Percentiles rank a stretch among this genome's conserved stretches.
Evolutionary conservation across 2,888 invertebrate genomes (phyloP).

Genomic region (Idaea dimidiata): DNA sequence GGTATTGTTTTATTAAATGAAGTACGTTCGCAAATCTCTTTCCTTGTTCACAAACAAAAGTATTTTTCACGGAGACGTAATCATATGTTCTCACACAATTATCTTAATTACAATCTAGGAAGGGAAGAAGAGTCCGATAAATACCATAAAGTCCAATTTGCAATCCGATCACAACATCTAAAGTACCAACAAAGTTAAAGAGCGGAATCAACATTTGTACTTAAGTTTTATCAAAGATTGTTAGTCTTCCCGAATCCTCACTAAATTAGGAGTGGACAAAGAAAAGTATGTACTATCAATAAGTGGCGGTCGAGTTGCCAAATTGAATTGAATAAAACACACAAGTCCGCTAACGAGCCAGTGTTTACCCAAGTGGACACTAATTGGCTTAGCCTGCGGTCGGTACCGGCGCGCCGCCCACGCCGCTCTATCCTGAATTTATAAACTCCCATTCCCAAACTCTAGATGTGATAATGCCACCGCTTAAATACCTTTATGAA

Average conservation of each 20-base stretch:
- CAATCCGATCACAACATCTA: conserved; percentile 25
- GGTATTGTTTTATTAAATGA: neutral
- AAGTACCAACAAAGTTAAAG: conserved; percentile 25
- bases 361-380: conserved; percentile 80
- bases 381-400: conserved; percentile 80
- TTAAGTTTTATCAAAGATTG: conserved; percentile 19
- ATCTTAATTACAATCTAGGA: conserved; percentile 17
- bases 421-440: conserved; percentile 32
- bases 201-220: conserved; percentile 21
- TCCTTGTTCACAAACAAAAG: neutral
- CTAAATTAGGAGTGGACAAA: conserved; percentile 59
- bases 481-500: neutral
- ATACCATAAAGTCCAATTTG: conserved; percentile 24
- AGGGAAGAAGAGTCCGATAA: conserved; percentile 2
- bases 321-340: conserved; percentile 80
- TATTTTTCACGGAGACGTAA: neutral
- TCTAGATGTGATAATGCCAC: conserved; percentile 16
- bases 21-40: neutral
- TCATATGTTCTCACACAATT: conserved; percentile 13
- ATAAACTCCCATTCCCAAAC: neutral
- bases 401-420: conserved; percentile 46
- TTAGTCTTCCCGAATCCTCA: conserved; percentile 34
- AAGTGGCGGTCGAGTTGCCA: conserved; percentile 71
- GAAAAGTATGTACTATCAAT: conserved; percentile 70
- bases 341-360: conserved; percentile 79